Conservation (phyloP, 2,888 invertebrate genomes). For the Chouioia cunea region DNA sequence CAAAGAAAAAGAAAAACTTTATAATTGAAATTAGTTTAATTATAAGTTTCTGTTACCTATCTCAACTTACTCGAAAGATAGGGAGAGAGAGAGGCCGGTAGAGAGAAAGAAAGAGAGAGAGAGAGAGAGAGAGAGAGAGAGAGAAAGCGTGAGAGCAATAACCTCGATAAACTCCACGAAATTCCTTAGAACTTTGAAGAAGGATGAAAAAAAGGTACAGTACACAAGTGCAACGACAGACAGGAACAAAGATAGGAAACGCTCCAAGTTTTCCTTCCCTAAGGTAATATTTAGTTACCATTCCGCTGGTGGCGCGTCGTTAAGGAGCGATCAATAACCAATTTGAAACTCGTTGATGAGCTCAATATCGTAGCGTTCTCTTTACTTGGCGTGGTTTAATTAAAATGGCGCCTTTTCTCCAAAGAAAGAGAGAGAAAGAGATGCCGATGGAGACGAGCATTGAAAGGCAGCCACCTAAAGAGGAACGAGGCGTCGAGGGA, state of each 20-base stretch:
- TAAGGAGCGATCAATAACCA: constrained; percentile 55
- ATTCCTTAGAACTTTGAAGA: neutral
- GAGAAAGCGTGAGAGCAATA: constrained; percentile 16
- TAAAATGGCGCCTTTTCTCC: constrained; percentile 50
- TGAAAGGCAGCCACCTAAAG: constrained; percentile 39
- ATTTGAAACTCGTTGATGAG: constrained; percentile 55
- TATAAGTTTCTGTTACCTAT: too few species aligned
- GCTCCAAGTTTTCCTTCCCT: neutral
- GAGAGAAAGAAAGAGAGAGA: neutral
- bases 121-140: constrained; percentile 3
- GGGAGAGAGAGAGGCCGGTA: too few species aligned
- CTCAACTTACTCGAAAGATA: too few species aligned
- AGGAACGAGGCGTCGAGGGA: neutral
- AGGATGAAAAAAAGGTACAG: too few species aligned
- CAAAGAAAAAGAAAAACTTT: too few species aligned
- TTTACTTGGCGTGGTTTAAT: constrained; percentile 51
- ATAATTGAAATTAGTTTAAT: too few species aligned
- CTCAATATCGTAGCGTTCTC: constrained; percentile 45
- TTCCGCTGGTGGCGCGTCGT: constrained; percentile 27
- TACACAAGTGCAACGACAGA: too few species aligned
- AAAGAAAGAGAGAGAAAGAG: constrained; percentile 1
- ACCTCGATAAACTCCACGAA: constrained; percentile 4
- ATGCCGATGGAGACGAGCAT: constrained; percentile 34
- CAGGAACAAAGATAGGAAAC: too few species aligned
- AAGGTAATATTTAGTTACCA: constrained; percentile 35